phyloP scores from a whole-genome alignment of 2,797 vertebrate species.

The Borostomias antarcticus region DNA sequence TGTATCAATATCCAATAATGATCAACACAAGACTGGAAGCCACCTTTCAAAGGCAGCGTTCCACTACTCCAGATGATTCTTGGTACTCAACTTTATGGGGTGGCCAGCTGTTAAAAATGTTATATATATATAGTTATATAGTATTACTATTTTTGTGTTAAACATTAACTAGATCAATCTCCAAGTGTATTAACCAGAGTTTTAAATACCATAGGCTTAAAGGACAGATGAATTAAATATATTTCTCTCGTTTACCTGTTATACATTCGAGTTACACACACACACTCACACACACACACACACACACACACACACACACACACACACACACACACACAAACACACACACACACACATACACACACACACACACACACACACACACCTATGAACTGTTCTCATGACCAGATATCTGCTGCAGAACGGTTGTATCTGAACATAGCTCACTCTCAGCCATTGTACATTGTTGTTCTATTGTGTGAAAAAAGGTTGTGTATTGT shows the following conservation, averaged over 20 bases:
- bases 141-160: slow-evolving; percentile 71
- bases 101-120: slow-evolving; percentile 56
- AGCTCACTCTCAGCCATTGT: slow-evolving; percentile 82
- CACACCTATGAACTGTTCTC: slow-evolving; percentile 47
- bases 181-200: slow-evolving; percentile 76
- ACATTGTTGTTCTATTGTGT: slow-evolving; percentile 91
- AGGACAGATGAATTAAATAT: slow-evolving; percentile 54
- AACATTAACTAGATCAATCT: slow-evolving; percentile 69
- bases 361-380: background rate
- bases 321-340: background rate
- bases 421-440: slow-evolving; percentile 56
- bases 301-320: background rate
- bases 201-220: slow-evolving; percentile 68
- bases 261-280: slow-evolving; percentile 47
- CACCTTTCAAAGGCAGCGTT: slow-evolving; percentile 48
- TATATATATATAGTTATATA: slow-evolving; percentile 74
- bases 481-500: slow-evolving; percentile 86
- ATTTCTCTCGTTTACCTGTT: slow-evolving; percentile 44
- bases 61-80: slow-evolving; percentile 47
- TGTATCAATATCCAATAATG: slow-evolving; percentile 45
- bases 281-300: slow-evolving; percentile 19
- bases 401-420: slow-evolving; percentile 41
- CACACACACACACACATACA: background rate
- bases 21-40: slow-evolving; percentile 35
- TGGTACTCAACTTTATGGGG: slow-evolving; percentile 71